Conservation (phyloP, 1,140 invertebrate species). For the Zaprionus inermis region DNA sequence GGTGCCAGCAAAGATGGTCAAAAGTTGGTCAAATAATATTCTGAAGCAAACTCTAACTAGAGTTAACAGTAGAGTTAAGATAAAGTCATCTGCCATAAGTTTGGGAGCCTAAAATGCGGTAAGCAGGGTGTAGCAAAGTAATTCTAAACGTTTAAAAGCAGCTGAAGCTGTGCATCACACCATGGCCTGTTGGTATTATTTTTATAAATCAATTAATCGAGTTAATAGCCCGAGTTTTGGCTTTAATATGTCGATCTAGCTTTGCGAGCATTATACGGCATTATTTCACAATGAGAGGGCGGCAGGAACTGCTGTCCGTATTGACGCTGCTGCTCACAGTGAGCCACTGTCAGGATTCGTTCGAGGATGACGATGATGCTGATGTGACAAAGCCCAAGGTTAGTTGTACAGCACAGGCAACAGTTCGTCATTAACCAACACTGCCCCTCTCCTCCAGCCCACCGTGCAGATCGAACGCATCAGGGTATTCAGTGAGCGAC, state of each 20-base stretch:
- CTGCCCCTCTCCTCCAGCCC: constrained; percentile 25
- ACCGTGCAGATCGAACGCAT: constrained; percentile 36
- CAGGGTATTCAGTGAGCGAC: constrained; percentile 43
- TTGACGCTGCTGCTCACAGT: constrained; percentile 17
- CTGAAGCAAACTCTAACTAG: too few relatives aligned
- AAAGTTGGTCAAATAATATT: too few relatives aligned
- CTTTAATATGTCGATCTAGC: background rate
- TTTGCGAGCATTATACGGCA: background rate
- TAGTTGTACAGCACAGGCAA: background rate
- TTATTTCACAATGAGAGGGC: constrained; percentile 38
- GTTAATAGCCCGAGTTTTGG: background rate
- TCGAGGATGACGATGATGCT: background rate
- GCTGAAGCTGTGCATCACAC: too few relatives aligned
- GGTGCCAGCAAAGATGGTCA: too few relatives aligned
- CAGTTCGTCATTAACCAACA: background rate
- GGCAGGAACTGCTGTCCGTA: background rate
- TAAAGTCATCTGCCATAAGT: too few relatives aligned
- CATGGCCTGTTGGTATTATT: too few relatives aligned
- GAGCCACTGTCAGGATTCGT: constrained; percentile 10
- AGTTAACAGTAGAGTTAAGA: too few relatives aligned
- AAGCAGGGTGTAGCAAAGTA: too few relatives aligned
- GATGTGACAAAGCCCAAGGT: background rate
- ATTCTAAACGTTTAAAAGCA: too few relatives aligned
- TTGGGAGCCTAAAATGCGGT: too few relatives aligned
- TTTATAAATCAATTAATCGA: background rate